Base-by-base conservation (phyloP, 2,888 invertebrate species). In the Pogonocherus hispidulus region DNA sequence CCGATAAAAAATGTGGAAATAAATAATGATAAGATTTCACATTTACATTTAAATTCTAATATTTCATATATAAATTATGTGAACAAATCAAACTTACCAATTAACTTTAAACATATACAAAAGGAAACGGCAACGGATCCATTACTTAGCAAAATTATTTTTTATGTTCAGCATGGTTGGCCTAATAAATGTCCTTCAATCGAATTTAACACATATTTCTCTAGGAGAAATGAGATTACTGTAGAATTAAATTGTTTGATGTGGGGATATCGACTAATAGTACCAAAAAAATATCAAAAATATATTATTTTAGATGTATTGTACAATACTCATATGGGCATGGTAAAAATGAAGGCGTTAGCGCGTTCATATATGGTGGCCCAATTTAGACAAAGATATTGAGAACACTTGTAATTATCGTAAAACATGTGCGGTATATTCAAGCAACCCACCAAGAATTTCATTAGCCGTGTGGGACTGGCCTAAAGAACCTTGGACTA, bases 221-320 rank as follows among this genome's bases (percentile, higher is more conserved):
- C 11, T 32, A 8, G 66, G n/a, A 54, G 20, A 55, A 56, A 51
- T 32, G 67, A 67, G 41, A 22, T 63, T 2, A 57, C 49, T 9
- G 20, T 63, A 11, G 63, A 63, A 63, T 23, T 20, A 14, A 46
- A 51, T 49, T 55, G 56, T n/a, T n/a, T 56, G 2, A 46, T 62
- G 54, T 66, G 66, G 66, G 66, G 66, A 20, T 66, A 66, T 55
- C 19, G 60, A 3, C 19, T 66, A 16, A 47, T 66, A 23, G 20
- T 66, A n/a, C 55, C 66, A n/a, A 5, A 27, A 16, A 66, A 63
- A 63, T 55, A 46, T 19, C 4, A 1, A 18, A 18, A 41, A 18
- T 11, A 46, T n/a, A n/a, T n/a, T 4, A 18, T 63, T 27, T 44
- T 54, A 27, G 32, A 47, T 6, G 63, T 54, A 55, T 46, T 63